Evolutionary conservation across 2,888 invertebrate species (phyloP).

Genomic region (Drosophila fulvimacula): DNA sequence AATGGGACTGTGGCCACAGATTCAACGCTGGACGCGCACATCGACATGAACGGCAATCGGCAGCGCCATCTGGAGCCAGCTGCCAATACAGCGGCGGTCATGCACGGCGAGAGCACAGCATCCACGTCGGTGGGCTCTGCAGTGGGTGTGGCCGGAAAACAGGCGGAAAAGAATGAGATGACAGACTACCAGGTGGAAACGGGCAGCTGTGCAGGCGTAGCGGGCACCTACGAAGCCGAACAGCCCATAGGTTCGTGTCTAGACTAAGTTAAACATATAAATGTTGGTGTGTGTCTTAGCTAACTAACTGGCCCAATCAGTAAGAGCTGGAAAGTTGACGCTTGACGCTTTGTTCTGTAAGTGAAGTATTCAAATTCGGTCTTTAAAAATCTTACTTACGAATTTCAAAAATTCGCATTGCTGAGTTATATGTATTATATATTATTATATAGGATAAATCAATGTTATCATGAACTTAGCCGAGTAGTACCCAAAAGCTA

Average conservation of each 20-base stretch:
- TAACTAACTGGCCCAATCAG: not conserved
- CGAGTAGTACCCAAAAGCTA: not conserved
- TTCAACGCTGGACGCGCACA: constrained; percentile 53
- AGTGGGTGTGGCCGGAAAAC: constrained; percentile 18
- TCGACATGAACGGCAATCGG: constrained; percentile 80
- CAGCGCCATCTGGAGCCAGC: constrained; percentile 34
- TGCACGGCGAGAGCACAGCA: constrained; percentile 27
- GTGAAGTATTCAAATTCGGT: not conserved
- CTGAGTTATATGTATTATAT: not conserved
- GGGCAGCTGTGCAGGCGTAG: constrained; percentile 62
- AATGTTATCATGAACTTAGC: not conserved
- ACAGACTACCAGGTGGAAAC: constrained; percentile 79
- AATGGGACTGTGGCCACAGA: constrained; percentile 77
- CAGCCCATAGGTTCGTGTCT: constrained; percentile 73
- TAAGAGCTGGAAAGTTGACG: not conserved
- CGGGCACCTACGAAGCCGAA: constrained; percentile 77
- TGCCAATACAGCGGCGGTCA: constrained; percentile 12
- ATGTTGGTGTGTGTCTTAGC: not conserved
- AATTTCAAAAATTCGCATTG: not conserved
- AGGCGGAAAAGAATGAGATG: constrained; percentile 58
- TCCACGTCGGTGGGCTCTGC: constrained; percentile 45
- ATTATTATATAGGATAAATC: not conserved
- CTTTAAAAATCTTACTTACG: not conserved
- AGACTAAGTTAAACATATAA: not conserved
- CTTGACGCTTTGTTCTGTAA: not conserved